Evolutionary conservation across 2,113 vertebrate genomes (phyloP).

Genomic region (Pan troglodytes): NHGRI_mPanTro3-v2.1_pri NC_086015.1:44405001-44405500

Average conservation of each 20-base stretch:
- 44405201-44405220: neutral
- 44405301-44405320: neutral
- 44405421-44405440: neutral
- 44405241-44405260: neutral
- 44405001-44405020: neutral
- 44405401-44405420: neutral
- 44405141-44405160: neutral
- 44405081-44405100: neutral
- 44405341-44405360: neutral
- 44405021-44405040: too few species aligned
- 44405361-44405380: slow-evolving; percentile 7
- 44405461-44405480: neutral
- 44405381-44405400: neutral
- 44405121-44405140: too few species aligned
- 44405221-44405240: neutral
- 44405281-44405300: neutral
- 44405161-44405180: neutral
- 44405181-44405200: too few species aligned
- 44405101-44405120: neutral
- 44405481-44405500: neutral
- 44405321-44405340: neutral
- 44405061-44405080: neutral
- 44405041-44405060: too few species aligned
- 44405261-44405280: neutral
- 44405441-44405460: neutral